Percentiles rank a stretch among this genome's conserved stretches.
phyloP scores from a whole-genome alignment of 2,888 invertebrate species.

The Omphaloscelis lunosa region DNA sequence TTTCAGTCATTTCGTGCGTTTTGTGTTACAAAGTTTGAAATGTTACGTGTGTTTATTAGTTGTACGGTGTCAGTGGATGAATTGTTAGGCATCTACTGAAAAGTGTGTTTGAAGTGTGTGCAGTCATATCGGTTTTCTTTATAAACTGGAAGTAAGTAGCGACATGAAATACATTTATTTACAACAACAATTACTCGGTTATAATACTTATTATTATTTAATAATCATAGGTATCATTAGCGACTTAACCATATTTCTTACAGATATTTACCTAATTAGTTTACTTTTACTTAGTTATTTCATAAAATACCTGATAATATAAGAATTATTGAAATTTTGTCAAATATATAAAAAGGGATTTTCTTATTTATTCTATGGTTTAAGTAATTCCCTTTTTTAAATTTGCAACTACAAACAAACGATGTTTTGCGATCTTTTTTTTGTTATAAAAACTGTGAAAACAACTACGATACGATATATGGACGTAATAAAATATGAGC shows the following conservation, averaged over 20 bases:
- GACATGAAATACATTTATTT: background rate
- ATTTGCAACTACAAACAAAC: background rate
- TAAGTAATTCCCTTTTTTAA: background rate
- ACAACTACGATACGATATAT: background rate
- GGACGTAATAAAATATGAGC: background rate
- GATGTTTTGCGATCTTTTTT: background rate
- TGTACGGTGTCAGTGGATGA: background rate
- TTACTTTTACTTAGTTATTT: too few relatives aligned
- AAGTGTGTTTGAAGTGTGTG: constrained; percentile 29
- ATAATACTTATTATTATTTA: background rate
- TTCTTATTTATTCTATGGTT: background rate
- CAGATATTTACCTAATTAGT: background rate
- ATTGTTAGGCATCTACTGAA: background rate
- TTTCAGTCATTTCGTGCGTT: constrained; percentile 42
- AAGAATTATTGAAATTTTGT: too few relatives aligned
- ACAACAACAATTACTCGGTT: background rate
- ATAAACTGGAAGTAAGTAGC: constrained; percentile 31
- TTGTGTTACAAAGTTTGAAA: constrained; percentile 32
- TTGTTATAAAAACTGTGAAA: background rate
- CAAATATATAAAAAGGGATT: background rate
- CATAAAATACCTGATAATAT: background rate
- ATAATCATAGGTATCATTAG: background rate
- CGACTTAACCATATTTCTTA: background rate
- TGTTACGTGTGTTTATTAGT: constrained; percentile 25
- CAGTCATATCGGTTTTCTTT: background rate